Evolutionary conservation across 2,113 vertebrate species (phyloP).

Genomic region (Nothocercus julius): DNA sequence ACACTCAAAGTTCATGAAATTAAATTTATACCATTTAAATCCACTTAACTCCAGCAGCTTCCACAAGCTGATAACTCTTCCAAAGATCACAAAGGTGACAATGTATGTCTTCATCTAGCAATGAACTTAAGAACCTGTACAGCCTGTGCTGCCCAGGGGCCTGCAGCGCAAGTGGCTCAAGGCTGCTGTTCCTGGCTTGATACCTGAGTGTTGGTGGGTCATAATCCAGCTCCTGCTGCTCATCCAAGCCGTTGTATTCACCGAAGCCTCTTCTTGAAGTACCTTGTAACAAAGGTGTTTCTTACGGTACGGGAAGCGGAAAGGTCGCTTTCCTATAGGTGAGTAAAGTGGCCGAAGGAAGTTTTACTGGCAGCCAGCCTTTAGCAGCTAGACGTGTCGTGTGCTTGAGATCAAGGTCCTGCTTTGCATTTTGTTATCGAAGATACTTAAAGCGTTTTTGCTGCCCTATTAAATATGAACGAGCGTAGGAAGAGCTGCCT

Average conservation of each 20-base stretch:
- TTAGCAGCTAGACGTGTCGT: background rate
- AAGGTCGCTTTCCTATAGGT: background rate
- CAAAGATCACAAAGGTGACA: background rate
- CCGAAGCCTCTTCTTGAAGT: background rate
- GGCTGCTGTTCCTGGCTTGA: background rate
- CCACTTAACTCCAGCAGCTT: background rate
- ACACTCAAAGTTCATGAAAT: conserved; percentile 77
- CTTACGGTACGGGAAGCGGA: background rate
- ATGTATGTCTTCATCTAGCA: background rate
- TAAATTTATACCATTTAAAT: conserved; percentile 36
- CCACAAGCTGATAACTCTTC: background rate
- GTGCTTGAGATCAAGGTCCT: background rate
- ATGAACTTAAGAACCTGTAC: background rate
- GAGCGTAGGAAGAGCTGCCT: background rate
- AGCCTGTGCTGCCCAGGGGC: background rate
- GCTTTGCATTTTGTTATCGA: background rate
- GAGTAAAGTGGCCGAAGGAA: background rate
- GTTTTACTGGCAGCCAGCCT: background rate
- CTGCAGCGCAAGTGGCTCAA: background rate
- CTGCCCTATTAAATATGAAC: background rate
- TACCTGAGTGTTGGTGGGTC: no score
- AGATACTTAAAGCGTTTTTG: background rate
- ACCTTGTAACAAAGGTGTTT: background rate
- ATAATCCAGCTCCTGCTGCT: background rate
- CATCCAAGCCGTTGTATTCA: background rate